A percentile compares a stretch with the other conserved stretches of the same genome.
Evolutionary conservation across 2,113 vertebrate species (phyloP).

Genomic region (Dolichotis patagonum): DNA sequence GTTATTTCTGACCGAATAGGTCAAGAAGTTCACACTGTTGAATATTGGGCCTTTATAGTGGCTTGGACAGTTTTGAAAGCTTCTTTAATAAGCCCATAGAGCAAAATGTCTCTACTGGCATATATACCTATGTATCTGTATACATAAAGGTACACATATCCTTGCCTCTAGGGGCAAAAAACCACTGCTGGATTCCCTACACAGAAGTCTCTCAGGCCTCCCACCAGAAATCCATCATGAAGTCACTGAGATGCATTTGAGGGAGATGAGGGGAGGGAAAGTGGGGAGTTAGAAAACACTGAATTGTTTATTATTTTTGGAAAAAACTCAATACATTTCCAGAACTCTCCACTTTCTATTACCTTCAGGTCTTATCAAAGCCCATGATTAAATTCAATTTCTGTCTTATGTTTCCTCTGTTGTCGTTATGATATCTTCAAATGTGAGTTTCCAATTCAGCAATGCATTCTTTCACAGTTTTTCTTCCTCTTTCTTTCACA

Average conservation of each 20-base stretch:
- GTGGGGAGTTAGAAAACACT: neutral
- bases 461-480: neutral
- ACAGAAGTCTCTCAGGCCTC: neutral
- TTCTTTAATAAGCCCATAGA: neutral
- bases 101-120: neutral
- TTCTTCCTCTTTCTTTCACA: neutral
- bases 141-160: neutral
- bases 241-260: neutral
- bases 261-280: accelerated
- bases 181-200: neutral
- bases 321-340: neutral
- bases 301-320: neutral
- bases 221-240: neutral
- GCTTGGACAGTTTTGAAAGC: constrained; percentile 12
- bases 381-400: neutral
- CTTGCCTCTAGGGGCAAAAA: neutral
- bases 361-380: neutral
- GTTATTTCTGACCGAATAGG: constrained; percentile 37
- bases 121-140: neutral
- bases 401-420: neutral
- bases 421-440: neutral
- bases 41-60: neutral
- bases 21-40: neutral
- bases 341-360: neutral
- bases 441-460: neutral